Base-by-base conservation (phyloP, 2,113 vertebrate species). In the Collichthys lucidus region DNA sequence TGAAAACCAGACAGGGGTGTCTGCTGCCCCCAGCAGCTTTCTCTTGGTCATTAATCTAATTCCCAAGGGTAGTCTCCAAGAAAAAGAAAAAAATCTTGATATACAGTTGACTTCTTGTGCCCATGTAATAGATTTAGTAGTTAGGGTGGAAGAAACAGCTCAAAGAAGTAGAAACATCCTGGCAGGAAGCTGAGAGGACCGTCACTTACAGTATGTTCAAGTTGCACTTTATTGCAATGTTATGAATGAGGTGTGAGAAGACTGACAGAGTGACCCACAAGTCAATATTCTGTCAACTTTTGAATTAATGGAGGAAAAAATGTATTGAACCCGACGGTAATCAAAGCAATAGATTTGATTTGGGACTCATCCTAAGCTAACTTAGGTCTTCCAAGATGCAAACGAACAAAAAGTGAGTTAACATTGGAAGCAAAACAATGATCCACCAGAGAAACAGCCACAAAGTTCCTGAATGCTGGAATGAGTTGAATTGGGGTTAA, bases 381-480 rank as follows among this genome's bases (percentile, higher is more conserved):
- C 24, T 2, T 40, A 74, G 65, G 24, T 70, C 71, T 63, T 70
- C 29, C 50, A 70, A 55, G 24, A 82, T 26, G 35, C n/a, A 59
- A 75, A 82, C 11, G 63, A 71, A 78, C 46, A 4, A 64, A 26
- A 12, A 29, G 74, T 49, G 64, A 86, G 59, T 80, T 79, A 81
- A 65, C 49, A 17, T 12, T 85, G 64, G 73, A 73, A 12, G 3
- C 63, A 55, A 17, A 31, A 72, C 86, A 72, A 56, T 8, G 57
- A 82, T 63, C 50, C 79, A 55, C 44, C 40, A 60, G n/a, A 67
- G 53, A 57, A 69, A 26, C 50, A 60, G 64, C 57, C 24, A 15
- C 4, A 17, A 5, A 68, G 61, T 63, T 60, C 12, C 35, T 74
- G 35, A 74, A 55, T 1, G n/a, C 26, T 66, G 66, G 59, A 70